These are phyloP conservation scores for Epistrophe eligans DNA, from an alignment of 2,888 invertebrate species.

Conservation along the genomic window DNA sequence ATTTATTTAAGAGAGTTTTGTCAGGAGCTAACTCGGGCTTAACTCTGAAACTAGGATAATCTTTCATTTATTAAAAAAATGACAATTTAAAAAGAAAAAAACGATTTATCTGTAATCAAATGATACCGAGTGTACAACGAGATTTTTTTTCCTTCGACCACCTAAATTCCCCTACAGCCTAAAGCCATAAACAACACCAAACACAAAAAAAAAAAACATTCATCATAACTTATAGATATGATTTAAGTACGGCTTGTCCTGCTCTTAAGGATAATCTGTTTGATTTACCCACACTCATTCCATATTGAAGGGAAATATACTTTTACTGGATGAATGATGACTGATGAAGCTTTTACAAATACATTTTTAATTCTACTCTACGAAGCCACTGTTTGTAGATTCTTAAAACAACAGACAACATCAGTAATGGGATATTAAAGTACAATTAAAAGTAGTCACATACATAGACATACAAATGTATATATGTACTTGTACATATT, in stretches of 20 bases:
- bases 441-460: slow-evolving; percentile 13
- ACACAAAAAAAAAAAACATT: neutral
- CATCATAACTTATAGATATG: slow-evolving; percentile 9
- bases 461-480: too few relatives aligned
- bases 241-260: slow-evolving; percentile 1
- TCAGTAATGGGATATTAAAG: slow-evolving; percentile 8
- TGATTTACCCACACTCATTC: slow-evolving; percentile 16
- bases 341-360: neutral
- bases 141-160: neutral
- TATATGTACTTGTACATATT: neutral
- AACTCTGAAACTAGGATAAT: too few relatives aligned
- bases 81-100: too few relatives aligned
- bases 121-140: neutral
- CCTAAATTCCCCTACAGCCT: neutral
- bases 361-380: neutral
- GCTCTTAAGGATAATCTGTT: slow-evolving; percentile 29
- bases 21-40: too few relatives aligned
- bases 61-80: too few relatives aligned
- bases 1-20: too few relatives aligned
- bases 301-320: neutral
- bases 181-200: neutral
- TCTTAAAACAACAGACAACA: slow-evolving; percentile 1
- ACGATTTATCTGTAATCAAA: neutral
- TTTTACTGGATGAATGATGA: neutral
- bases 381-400: neutral